Evolutionary conservation across 2,797 vertebrate genomes (phyloP).

Genomic region (Glyptemys insculpta): DNA sequence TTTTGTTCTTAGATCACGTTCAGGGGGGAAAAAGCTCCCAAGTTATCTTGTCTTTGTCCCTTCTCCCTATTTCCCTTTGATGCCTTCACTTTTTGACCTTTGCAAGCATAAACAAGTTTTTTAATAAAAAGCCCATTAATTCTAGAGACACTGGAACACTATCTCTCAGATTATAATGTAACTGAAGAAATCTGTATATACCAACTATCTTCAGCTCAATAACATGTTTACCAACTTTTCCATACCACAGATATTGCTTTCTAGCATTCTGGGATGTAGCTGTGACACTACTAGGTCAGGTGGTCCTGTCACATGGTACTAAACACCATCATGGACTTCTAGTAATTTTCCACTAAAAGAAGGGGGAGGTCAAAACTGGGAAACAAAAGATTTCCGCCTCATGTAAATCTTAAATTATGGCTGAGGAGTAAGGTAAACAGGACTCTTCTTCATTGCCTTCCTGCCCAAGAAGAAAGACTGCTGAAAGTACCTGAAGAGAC

Average conservation of each 20-base stretch:
- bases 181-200: neutral
- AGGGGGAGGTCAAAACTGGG: too few relatives aligned
- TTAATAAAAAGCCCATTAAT: neutral
- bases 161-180: neutral
- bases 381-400: too few relatives aligned
- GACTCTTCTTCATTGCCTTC: too few relatives aligned
- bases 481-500: too few relatives aligned
- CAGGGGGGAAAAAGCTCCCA: rapidly evolving
- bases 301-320: too few relatives aligned
- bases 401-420: too few relatives aligned
- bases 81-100: neutral
- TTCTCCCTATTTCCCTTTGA: neutral
- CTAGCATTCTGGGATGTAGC: too few relatives aligned
- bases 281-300: too few relatives aligned
- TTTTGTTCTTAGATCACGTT: neutral
- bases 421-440: too few relatives aligned
- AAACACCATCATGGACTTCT: too few relatives aligned
- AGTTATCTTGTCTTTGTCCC: neutral
- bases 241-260: neutral
- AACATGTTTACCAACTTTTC: neutral
- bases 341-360: too few relatives aligned
- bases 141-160: neutral
- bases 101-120: neutral
- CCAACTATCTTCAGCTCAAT: neutral
- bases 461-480: too few relatives aligned